Evolutionary conservation across 2,113 vertebrate species (phyloP).

Genomic region (Pseudorectes ferrugineus): DNA sequence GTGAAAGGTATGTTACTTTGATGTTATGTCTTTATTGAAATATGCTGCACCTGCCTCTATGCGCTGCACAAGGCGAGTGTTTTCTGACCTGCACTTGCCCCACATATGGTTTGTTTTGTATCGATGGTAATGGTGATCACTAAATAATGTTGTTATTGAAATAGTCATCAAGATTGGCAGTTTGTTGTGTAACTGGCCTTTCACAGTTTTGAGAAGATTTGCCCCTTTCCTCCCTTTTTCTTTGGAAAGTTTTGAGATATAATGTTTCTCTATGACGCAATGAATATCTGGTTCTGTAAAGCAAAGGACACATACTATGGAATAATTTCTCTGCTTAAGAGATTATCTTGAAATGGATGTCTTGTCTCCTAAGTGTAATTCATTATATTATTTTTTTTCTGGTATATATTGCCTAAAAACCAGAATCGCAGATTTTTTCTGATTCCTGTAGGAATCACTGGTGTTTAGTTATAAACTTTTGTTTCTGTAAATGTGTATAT

Average conservation of each 20-base stretch:
- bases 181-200: background rate
- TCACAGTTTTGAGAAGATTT: background rate
- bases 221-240: background rate
- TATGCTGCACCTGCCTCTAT: background rate
- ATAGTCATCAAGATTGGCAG: background rate
- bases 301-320: background rate
- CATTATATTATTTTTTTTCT: background rate
- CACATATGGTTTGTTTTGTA: background rate
- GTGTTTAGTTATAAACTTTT: background rate
- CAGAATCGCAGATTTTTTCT: background rate
- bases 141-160: background rate
- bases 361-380: background rate
- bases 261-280: background rate
- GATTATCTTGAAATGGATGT: background rate
- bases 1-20: background rate
- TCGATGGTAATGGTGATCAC: background rate
- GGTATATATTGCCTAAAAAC: background rate
- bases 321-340: background rate
- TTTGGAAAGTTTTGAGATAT: background rate
- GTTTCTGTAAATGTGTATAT: background rate
- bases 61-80: rapidly evolving
- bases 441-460: background rate
- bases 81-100: background rate
- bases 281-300: background rate
- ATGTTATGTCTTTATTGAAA: background rate